Conservation (phyloP, 2,797 vertebrate species). For the Hipposideros larvatus region DNA sequence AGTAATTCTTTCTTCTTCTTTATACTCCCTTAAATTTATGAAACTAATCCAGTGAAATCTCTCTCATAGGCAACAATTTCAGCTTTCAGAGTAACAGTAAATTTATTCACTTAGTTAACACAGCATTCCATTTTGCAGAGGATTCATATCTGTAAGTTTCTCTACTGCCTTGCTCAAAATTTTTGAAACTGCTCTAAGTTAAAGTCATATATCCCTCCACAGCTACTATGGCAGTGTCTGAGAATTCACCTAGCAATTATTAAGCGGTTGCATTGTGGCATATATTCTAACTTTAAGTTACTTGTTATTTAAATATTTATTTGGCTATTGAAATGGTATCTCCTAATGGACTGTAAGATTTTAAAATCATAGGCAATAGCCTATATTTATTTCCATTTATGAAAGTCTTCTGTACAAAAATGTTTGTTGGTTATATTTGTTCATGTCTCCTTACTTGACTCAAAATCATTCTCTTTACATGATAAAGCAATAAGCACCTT, state of each 20-base stretch:
- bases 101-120: constrained; percentile 49
- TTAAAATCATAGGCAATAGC: background rate
- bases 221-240: background rate
- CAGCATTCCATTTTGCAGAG: constrained; percentile 11
- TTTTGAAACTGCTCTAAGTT: background rate
- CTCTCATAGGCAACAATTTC: constrained; percentile 47
- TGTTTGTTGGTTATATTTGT: background rate
- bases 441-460: background rate
- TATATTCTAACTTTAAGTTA: background rate
- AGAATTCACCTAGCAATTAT: background rate
- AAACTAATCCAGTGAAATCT: constrained; percentile 48
- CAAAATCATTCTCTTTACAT: background rate
- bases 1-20: constrained; percentile 57
- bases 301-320: background rate
- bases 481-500: background rate
- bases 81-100: constrained; percentile 62
- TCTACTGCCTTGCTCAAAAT: background rate
- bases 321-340: background rate
- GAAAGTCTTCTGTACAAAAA: background rate
- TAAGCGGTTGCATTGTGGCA: background rate
- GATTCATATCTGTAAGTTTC: background rate
- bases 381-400: background rate
- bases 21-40: constrained; percentile 47
- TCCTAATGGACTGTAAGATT: background rate
- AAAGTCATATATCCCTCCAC: background rate